Evolutionary conservation across 2,797 vertebrate species (phyloP), one percentile per base, ranked within the genome.

Genomic region (Phoeniculus purpureus): DNA sequence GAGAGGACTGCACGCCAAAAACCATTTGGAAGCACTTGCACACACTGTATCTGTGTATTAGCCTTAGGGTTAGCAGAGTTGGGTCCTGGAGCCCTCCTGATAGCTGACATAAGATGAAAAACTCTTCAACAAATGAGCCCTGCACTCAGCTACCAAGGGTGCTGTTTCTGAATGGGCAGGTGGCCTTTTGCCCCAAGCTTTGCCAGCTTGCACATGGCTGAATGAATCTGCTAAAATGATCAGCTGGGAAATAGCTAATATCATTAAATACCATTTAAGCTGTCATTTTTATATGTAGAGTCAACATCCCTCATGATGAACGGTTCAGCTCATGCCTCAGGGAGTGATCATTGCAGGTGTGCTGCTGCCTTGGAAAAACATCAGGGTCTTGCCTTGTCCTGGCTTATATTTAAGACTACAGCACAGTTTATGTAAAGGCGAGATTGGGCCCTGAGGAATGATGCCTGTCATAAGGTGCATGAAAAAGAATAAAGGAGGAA

Each of bases 191-290:
- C 92, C 92, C 91, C 70, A 68, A 21, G 92, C 91, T 82, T 89
- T 92, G 90, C 94, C 94, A 94, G 2, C 87, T 90, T 89, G 82
- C 80, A 72, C 91, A 86, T 82, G 92, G 81, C 84, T 93, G 93
- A 94, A 66, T 52, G 89, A 85, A 67, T 90, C 85, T 90, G 94
- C 92, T 94, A 9, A 67, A 92, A 76, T 40, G 84, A 93, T 96
- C 95, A 93, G 70, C 87, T 85, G 89, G 86, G 94, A 96, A 94
- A 92, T 71, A 61, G 87, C 87, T 89, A 89, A 95, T 89, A 77
- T 89, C 77, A 45, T 94, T 95, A 94, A 94, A 96, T 91, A 94
- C 70, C 85, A 61, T 92, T 95, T 94, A 93, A 91, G 81, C 88
- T 94, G 91, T 92, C 67, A 55, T 85, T 93, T 94, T 94, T 87